A percentile compares a stretch with the other conserved stretches of the same genome.
Conservation (phyloP, 1,140 invertebrate species). For the Monomorium pharaonis region DNA sequence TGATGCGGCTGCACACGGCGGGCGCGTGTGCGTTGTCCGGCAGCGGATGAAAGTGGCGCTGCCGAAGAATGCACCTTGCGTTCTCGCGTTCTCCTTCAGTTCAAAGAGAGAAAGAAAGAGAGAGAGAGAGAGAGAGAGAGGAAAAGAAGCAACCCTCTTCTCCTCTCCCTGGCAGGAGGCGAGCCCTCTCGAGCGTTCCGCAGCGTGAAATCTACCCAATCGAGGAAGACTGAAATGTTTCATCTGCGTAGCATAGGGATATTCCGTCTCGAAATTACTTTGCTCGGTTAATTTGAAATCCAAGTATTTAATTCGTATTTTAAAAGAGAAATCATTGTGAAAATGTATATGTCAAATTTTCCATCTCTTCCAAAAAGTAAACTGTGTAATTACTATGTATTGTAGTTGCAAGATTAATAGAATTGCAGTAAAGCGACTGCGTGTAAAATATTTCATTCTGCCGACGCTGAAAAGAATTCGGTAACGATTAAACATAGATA, state of each 20-base stretch:
- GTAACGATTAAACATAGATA: no score
- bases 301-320: background rate
- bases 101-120: no score
- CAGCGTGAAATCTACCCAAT: slow-evolving; percentile 34
- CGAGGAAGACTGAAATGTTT: background rate
- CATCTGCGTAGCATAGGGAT: background rate
- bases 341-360: background rate
- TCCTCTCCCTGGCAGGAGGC: background rate
- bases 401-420: background rate
- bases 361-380: background rate
- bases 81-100: slow-evolving; percentile 19
- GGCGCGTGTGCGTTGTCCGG: slow-evolving; percentile 36
- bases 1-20: slow-evolving; percentile 61
- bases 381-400: background rate
- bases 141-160: background rate
- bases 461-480: no score
- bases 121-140: no score
- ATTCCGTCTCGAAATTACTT: background rate
- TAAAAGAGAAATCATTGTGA: no score
- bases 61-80: slow-evolving; percentile 69
- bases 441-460: background rate
- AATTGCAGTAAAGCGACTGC: background rate
- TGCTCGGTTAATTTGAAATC: background rate
- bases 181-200: slow-evolving; percentile 2
- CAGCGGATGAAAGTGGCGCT: slow-evolving; percentile 54